Percentiles rank a stretch among this genome's conserved stretches.
Evolutionary conservation across 1,140 invertebrate species (phyloP).

Genomic region (Lamellibrachia luymesi): DNA sequence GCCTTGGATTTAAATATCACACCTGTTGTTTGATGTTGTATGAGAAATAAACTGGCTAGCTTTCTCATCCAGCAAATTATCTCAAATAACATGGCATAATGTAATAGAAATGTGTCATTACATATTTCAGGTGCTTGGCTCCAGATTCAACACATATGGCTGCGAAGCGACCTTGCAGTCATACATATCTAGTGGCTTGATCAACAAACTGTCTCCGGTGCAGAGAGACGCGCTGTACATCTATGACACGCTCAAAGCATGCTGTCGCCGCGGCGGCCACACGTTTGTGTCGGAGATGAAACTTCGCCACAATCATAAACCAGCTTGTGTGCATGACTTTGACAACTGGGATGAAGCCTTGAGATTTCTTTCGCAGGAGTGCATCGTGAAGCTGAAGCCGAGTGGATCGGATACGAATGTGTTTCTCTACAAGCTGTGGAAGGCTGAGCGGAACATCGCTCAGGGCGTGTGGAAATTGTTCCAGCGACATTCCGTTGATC

Average conservation of each 20-base stretch:
- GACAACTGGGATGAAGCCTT: neutral
- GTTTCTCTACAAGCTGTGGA: slow-evolving; percentile 11
- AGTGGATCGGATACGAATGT: neutral
- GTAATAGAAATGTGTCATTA: neutral
- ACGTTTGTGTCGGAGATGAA: neutral
- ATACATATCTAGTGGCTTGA: neutral
- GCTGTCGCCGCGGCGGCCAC: neutral
- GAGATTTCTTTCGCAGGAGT: neutral
- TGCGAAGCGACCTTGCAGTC: neutral
- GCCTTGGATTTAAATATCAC: too few relatives aligned
- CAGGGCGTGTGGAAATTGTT: neutral
- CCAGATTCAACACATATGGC: neutral
- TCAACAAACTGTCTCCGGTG: neutral
- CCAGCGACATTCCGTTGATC: neutral
- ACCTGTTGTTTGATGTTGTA: too few relatives aligned
- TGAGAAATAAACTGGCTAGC: too few relatives aligned
- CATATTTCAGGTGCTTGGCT: slow-evolving; percentile 6
- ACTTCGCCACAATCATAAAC: neutral
- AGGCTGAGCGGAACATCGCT: slow-evolving; percentile 12
- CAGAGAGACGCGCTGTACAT: neutral
- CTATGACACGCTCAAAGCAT: neutral
- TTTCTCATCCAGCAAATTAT: too few relatives aligned
- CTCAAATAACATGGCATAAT: too few relatives aligned
- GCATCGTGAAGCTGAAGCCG: neutral
- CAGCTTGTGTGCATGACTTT: neutral